Conservation (phyloP, 2,797 vertebrate genomes). For the Melopsittacus undulatus region DNA sequence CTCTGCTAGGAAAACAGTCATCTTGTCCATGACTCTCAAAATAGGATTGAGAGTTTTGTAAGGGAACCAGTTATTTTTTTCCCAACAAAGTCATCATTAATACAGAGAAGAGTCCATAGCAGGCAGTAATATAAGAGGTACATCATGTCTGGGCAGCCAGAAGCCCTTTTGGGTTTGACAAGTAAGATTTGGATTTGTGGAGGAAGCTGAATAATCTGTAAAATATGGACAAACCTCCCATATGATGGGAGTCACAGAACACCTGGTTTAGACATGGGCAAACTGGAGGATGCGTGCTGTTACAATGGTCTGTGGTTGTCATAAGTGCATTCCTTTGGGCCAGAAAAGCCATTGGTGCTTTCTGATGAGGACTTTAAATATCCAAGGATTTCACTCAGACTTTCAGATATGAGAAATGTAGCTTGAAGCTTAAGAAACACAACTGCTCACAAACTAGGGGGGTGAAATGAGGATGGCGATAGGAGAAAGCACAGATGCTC, state of each 20-base stretch:
- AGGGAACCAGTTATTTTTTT: background rate
- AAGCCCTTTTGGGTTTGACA: background rate
- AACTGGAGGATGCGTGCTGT: accelerated
- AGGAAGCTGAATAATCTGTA: background rate
- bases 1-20: background rate
- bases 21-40: background rate
- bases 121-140: background rate
- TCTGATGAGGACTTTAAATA: background rate
- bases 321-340: background rate
- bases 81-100: background rate
- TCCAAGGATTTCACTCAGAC: background rate
- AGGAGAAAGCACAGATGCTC: background rate
- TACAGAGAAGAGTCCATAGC: background rate
- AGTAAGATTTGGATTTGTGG: background rate
- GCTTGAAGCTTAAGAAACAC: background rate
- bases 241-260: background rate
- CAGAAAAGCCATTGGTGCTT: background rate
- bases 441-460: background rate
- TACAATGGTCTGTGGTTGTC: background rate
- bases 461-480: background rate
- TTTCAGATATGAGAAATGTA: background rate
- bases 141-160: background rate
- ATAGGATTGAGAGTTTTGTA: background rate
- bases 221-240: background rate
- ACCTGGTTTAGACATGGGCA: background rate